Evolutionary conservation across 1,140 invertebrate species (phyloP), one percentile per base, ranked within the genome.

Genomic region (Polypedilum pembai): DNA sequence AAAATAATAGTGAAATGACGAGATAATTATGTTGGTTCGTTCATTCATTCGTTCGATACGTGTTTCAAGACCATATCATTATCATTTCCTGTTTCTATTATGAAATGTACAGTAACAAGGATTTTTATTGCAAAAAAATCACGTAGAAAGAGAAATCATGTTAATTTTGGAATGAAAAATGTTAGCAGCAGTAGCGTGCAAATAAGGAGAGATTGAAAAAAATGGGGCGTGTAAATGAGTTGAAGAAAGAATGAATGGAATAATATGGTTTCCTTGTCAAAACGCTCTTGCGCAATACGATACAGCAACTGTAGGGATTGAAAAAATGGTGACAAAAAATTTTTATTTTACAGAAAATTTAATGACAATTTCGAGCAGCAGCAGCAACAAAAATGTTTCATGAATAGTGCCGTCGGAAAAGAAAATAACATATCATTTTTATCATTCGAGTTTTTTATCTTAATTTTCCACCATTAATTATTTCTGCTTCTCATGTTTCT

Each of bases 41-140:
- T 12, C 45, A 12, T 56, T 56, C 2, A 33, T 33, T 33, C 24
- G 24, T 33, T 12, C 45, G n/a, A 56, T 56, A 56, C 45, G 45
- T 56, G 45, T 56, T 56, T 56, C 45, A 56, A 56, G 45, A 56
- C 45, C 45, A 56, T 56, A 56, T 56, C 41, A 45, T 45, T 45
- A 45, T 45, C 45, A 56, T 56, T 56, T 56, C 45, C 45, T 56
- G 45, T 56, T 56, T 56, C 45, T 56, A 12, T 56, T 56, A 56
- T 56, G 45, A 56, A 56, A n/a, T 56, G 45, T 56, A 56, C 45
- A 56, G 5, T 56, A 56, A 3, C n/a, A 56, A n/a, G 12, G 12
- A 56, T 45, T 45, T 45, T 45, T 45, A 4, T 15, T 56, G 45
- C n/a, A n/a, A 12, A 56, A n/a, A 56, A 56, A 56, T 56, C 45